Conservation (phyloP, 1,140 invertebrate genomes). For the Zaprionus tsacasi region DNA sequence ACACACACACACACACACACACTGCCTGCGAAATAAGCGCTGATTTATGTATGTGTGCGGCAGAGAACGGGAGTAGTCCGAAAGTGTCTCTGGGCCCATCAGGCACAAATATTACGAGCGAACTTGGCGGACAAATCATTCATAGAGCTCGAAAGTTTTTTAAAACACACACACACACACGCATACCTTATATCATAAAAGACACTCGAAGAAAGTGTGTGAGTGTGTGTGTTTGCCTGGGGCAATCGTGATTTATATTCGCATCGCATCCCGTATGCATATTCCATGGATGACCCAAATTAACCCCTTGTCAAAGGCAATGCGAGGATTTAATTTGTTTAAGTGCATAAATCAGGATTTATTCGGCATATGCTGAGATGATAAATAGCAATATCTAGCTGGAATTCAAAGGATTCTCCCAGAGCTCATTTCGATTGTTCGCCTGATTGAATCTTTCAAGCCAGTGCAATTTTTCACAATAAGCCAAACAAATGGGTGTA, state of each 20-base stretch:
- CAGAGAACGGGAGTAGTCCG: conserved; percentile 6
- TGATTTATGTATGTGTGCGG: conserved; percentile 60
- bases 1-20: conserved; percentile 19
- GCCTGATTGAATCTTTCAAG: not conserved
- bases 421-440: not conserved
- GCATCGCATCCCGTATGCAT: conserved; percentile 23
- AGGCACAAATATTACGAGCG: conserved; percentile 24
- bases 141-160: conserved; percentile 18
- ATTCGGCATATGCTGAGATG: conserved; percentile 34
- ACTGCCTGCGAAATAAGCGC: conserved; percentile 55
- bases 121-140: conserved; percentile 35
- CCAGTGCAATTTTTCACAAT: not conserved
- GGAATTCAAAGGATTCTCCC: conserved; percentile 16
- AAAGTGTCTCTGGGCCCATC: conserved; percentile 53
- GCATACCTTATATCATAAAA: not conserved
- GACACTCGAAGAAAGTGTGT: not conserved
- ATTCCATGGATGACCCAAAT: conserved; percentile 38
- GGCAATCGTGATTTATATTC: conserved; percentile 23
- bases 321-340: conserved; percentile 41
- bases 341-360: conserved; percentile 56
- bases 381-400: conserved; percentile 16
- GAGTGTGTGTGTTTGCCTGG: not conserved
- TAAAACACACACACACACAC: conserved; percentile 10
- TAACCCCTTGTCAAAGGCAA: conserved; percentile 30
- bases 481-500: not conserved